phyloP scores from a whole-genome alignment of 2,113 vertebrate species.

The Calyptommatus sinebrachiatus region DNA sequence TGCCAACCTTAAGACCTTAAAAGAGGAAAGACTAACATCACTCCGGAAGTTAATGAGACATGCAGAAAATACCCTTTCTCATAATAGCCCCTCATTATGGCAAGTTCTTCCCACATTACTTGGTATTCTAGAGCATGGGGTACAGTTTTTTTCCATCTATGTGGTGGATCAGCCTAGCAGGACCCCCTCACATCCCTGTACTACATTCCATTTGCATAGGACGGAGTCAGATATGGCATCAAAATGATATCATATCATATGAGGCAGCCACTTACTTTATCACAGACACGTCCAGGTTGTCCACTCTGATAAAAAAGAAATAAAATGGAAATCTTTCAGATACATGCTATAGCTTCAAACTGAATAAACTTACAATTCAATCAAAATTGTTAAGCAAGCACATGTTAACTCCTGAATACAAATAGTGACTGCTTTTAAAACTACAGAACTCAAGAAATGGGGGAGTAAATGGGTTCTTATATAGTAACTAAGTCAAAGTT shows the following conservation, averaged over 20 bases:
- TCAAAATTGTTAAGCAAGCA: neutral
- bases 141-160: too few relatives aligned
- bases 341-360: neutral
- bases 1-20: too few relatives aligned
- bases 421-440: neutral
- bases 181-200: too few relatives aligned
- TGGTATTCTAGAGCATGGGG: too few relatives aligned
- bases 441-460: neutral
- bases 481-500: neutral
- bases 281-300: neutral
- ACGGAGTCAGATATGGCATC: too few relatives aligned
- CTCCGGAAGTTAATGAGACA: too few relatives aligned
- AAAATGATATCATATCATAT: neutral
- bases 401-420: neutral
- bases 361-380: neutral
- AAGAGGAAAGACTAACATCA: too few relatives aligned
- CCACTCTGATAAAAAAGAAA: neutral
- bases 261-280: constrained; percentile 8
- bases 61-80: too few relatives aligned
- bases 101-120: too few relatives aligned
- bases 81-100: too few relatives aligned
- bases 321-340: neutral
- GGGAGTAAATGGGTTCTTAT: neutral
- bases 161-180: too few relatives aligned
- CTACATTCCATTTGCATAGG: too few relatives aligned